A percentile compares a stretch with the other conserved stretches of the same genome.
Evolutionary conservation across 2,113 vertebrate genomes (phyloP).

Genomic region (Cygnus buccinator): DNA sequence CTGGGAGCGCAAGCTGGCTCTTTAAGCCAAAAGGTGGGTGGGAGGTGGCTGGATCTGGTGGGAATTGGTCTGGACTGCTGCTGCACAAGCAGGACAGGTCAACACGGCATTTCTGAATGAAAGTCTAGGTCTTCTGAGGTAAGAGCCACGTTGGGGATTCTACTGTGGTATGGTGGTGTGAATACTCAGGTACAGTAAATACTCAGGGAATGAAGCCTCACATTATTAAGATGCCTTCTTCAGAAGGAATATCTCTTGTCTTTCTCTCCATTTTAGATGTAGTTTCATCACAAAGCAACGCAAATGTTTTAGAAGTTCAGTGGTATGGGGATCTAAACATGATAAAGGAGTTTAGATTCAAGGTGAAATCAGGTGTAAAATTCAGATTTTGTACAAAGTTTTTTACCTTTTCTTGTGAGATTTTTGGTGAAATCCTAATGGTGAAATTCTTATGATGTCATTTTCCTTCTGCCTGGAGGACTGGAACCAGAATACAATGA

Average conservation of each 20-base stretch:
- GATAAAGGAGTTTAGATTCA: not conserved
- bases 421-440: not conserved
- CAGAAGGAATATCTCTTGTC: not conserved
- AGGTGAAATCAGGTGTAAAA: not conserved
- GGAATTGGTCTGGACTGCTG: not conserved
- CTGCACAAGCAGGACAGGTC: not conserved
- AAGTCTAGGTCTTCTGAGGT: not conserved
- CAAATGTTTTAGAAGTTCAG: not conserved
- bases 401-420: not conserved
- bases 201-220: accelerated
- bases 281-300: not conserved
- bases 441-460: not conserved
- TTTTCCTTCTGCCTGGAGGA: not conserved
- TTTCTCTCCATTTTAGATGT: not conserved
- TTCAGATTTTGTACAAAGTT: not conserved
- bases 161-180: not conserved
- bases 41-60: not conserved
- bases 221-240: not conserved
- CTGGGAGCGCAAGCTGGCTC: not conserved
- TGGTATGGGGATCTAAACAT: not conserved
- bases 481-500: not conserved
- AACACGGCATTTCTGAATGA: not conserved
- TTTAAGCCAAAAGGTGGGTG: not conserved
- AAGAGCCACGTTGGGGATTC: not conserved
- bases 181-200: not conserved